Percentiles rank a stretch among this genome's conserved stretches.
These are phyloP conservation scores for Exephanes ischioxanthus DNA, from an alignment of 2,888 invertebrate genomes.

Conservation along the genomic window DNA sequence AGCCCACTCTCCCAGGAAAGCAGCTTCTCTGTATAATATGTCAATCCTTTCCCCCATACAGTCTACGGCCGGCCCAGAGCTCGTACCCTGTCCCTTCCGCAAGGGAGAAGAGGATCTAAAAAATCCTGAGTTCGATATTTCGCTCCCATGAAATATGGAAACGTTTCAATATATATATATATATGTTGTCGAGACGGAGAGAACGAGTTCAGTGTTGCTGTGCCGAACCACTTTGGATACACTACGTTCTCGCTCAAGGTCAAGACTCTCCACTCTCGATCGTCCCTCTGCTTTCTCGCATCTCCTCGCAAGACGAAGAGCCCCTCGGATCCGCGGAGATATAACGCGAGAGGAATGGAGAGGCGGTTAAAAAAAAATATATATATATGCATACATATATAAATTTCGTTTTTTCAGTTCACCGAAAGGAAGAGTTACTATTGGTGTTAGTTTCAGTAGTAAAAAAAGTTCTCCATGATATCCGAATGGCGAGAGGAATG, in stretches of 20 bases:
- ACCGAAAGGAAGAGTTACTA: neutral
- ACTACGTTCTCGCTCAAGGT: slow-evolving; percentile 39
- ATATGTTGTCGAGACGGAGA: slow-evolving; percentile 20
- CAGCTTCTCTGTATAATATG: no score
- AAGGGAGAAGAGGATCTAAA: no score
- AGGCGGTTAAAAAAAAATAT: neutral
- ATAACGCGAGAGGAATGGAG: slow-evolving; percentile 16
- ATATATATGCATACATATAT: neutral
- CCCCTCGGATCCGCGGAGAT: slow-evolving; percentile 22
- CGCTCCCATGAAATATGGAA: no score
- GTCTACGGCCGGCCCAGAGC: no score
- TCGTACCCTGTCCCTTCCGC: no score
- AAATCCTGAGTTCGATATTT: no score
- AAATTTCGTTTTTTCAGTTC: neutral
- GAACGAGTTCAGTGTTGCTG: slow-evolving; percentile 31
- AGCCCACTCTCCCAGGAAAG: no score
- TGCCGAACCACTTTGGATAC: slow-evolving; percentile 27
- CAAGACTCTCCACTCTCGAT: slow-evolving; percentile 46
- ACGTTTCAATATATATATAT: no score
- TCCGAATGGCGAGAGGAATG: neutral
- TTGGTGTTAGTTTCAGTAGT: neutral
- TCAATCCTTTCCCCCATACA: no score
- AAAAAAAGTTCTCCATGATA: neutral
- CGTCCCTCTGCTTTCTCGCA: slow-evolving; percentile 38
- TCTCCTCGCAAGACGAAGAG: slow-evolving; percentile 8